Evolutionary conservation across 2,888 invertebrate species (phyloP).

Genomic region (Torymus auratus): DNA sequence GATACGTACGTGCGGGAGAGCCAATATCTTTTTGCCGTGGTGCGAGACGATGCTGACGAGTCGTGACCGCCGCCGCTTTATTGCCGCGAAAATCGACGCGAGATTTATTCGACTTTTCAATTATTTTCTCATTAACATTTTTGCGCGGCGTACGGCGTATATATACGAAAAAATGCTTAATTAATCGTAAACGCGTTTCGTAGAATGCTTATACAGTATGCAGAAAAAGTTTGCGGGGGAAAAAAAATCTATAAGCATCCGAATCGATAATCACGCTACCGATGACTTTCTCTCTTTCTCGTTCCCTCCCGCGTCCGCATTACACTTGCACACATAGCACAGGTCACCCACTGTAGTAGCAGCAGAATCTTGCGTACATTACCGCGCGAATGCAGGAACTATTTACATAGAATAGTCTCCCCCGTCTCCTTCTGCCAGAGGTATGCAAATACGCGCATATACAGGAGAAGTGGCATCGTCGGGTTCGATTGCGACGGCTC

Average conservation of each 20-base stretch:
- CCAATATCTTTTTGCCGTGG: no score
- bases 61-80: no score
- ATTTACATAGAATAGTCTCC: conserved; percentile 46
- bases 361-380: conserved; percentile 25
- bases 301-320: background rate
- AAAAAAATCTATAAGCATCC: background rate
- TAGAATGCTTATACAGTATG: no score
- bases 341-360: background rate
- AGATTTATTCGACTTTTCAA: no score
- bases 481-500: conserved; percentile 14
- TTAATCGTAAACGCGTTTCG: no score
- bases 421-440: background rate
- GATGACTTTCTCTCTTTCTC: conserved; percentile 36
- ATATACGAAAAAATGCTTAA: no score
- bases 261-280: background rate
- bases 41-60: no score
- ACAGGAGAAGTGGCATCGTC: background rate
- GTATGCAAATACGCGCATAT: conserved; percentile 5
- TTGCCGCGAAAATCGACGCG: no score
- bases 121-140: background rate
- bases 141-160: background rate
- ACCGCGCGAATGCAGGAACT: conserved; percentile 11
- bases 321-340: background rate
- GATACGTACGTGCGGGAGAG: no score
- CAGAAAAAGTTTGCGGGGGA: no score